Conservation (phyloP, 2,797 vertebrate genomes). For the Centropyge bicolor region DNA sequence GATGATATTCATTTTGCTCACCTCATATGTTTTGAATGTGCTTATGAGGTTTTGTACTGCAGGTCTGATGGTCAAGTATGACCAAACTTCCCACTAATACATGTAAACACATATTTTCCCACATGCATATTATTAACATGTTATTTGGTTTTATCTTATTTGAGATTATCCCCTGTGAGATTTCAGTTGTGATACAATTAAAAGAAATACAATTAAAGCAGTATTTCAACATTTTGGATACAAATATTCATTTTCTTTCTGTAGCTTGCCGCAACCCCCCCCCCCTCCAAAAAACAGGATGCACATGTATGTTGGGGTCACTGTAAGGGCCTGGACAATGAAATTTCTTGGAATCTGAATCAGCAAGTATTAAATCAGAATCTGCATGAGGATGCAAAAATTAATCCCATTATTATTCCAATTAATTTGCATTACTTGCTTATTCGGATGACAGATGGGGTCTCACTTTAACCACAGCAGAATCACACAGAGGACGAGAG, state of each 20-base stretch:
- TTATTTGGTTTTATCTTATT: neutral
- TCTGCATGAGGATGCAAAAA: neutral
- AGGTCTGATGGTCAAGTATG: neutral
- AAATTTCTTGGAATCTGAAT: neutral
- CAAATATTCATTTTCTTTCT: neutral
- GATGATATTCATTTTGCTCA: conserved; percentile 7
- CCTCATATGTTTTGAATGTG: neutral
- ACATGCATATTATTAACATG: neutral
- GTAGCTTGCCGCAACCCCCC: no score
- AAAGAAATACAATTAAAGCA: neutral
- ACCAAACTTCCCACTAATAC: neutral
- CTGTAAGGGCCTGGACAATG: neutral
- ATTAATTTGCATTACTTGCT: conserved; percentile 28
- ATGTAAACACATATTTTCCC: neutral
- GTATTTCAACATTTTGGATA: neutral
- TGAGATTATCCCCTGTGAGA: no score
- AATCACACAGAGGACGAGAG: neutral
- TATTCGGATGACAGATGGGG: conserved; percentile 24
- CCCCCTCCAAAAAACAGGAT: no score
- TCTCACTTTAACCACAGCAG: neutral
- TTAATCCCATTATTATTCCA: neutral
- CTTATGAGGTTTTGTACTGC: neutral
- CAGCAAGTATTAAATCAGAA: neutral
- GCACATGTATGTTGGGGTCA: no score
- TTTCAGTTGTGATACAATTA: neutral